Percentiles rank a stretch among this genome's conserved stretches.
Evolutionary conservation across 2,113 vertebrate genomes (phyloP).

Genomic region (Ibidorhyncha struthersii): DNA sequence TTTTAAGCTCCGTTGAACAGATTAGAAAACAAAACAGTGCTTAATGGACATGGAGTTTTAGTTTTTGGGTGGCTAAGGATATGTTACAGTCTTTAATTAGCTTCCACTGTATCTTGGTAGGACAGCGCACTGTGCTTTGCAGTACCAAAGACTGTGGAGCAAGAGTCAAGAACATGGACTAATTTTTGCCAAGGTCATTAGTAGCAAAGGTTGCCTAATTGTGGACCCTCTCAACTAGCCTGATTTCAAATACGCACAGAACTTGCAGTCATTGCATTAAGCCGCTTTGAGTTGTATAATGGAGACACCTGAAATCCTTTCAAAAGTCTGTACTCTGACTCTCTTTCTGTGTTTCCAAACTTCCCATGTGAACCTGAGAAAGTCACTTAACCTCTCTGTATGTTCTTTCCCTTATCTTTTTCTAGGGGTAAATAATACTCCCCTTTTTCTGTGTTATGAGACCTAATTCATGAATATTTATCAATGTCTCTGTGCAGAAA

Average conservation of each 20-base stretch:
- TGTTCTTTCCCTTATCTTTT: neutral
- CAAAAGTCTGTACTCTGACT: neutral
- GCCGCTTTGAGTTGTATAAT: neutral
- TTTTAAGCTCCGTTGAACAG: neutral
- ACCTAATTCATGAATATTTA: neutral
- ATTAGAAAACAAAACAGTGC: conserved; percentile 22
- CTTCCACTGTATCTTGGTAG: neutral
- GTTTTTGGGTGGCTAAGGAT: neutral
- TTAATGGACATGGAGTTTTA: neutral
- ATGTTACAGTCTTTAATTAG: neutral
- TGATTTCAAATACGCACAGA: neutral
- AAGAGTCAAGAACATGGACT: neutral
- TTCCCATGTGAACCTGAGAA: neutral
- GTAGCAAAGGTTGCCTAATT: neutral
- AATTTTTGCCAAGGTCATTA: conserved; percentile 16
- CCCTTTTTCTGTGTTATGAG: neutral
- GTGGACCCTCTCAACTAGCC: neutral
- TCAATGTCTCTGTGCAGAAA: neutral
- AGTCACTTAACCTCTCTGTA: neutral
- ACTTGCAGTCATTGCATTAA: neutral
- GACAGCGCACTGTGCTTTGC: neutral
- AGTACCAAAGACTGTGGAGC: neutral
- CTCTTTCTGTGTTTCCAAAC: neutral
- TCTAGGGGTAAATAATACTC: neutral
- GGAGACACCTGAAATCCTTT: neutral